Conservation (phyloP, 2,888 invertebrate genomes). For the Andrena praecox region DNA sequence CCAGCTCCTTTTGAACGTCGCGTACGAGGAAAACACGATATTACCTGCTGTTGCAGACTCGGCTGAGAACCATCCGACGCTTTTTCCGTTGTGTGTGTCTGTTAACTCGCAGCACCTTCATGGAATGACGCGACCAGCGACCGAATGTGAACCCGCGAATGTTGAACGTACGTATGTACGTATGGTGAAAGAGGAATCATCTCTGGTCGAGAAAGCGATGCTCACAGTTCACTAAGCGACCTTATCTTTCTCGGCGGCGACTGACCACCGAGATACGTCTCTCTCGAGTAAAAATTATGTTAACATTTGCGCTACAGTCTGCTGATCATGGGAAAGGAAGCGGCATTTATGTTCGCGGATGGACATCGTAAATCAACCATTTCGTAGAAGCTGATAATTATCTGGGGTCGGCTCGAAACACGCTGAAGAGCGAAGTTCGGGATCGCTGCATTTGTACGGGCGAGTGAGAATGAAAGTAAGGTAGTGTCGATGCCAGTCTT, state of each 20-base stretch:
- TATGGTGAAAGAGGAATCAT: conserved; percentile 6
- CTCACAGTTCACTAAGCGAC: background rate
- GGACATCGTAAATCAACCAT: conserved; percentile 25
- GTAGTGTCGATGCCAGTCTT: background rate
- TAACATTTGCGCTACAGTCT: conserved; percentile 14
- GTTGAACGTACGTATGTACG: background rate
- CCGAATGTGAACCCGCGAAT: background rate
- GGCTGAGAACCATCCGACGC: background rate
- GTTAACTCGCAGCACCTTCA: background rate
- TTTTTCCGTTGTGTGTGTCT: background rate
- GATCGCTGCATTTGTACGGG: background rate
- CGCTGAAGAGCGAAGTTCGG: background rate
- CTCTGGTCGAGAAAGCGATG: conserved; percentile 8
- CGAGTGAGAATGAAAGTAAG: conserved; percentile 12
- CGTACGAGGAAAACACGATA: background rate
- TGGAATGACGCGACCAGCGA: background rate
- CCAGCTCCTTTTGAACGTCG: background rate
- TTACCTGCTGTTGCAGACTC: background rate
- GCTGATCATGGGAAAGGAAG: background rate
- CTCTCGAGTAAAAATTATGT: conserved; percentile 26
- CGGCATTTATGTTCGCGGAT: background rate
- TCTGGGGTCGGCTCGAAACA: background rate
- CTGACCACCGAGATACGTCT: conserved; percentile 28
- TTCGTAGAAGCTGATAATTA: conserved; percentile 17
- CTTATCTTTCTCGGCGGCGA: conserved; percentile 31